phyloP scores from a whole-genome alignment of 2,113 vertebrate species.

The Tragelaphus scriptus region DNA sequence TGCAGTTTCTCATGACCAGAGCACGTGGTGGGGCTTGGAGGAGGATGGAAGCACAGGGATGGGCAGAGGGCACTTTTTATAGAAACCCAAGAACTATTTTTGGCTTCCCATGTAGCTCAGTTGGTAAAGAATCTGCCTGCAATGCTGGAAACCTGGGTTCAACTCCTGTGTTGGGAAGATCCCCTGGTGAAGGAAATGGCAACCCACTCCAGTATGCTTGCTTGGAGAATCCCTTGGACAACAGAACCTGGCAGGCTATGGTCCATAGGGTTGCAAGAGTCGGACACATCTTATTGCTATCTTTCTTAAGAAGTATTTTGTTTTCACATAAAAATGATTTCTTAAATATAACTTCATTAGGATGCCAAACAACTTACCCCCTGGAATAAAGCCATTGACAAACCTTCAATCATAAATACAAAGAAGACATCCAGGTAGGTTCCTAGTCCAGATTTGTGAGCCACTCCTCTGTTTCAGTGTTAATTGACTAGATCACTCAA shows the following conservation, averaged over 20 bases:
- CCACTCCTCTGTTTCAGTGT: neutral
- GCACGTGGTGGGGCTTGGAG: rapidly evolving
- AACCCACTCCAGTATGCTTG: neutral
- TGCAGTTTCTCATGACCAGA: too few species aligned
- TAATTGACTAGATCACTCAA: neutral
- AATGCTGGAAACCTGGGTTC: neutral
- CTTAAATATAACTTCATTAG: neutral
- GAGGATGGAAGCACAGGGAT: neutral
- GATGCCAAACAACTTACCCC: neutral
- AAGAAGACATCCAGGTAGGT: neutral
- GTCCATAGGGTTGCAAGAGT: neutral
- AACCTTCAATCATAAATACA: neutral
- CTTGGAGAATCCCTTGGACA: neutral
- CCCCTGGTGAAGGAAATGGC: neutral
- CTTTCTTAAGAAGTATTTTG: neutral
- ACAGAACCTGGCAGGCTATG: neutral
- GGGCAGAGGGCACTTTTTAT: neutral
- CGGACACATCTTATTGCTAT: neutral
- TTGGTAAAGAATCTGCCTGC: neutral
- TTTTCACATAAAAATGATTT: neutral
- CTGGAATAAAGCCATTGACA: neutral
- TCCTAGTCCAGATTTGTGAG: neutral
- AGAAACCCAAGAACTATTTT: neutral
- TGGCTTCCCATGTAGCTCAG: neutral
- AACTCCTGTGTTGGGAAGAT: neutral